Percentiles rank a stretch among this genome's conserved stretches.
Evolutionary conservation across 2,888 invertebrate genomes (phyloP).

Genomic region (Tolmerus cingulatus): DNA sequence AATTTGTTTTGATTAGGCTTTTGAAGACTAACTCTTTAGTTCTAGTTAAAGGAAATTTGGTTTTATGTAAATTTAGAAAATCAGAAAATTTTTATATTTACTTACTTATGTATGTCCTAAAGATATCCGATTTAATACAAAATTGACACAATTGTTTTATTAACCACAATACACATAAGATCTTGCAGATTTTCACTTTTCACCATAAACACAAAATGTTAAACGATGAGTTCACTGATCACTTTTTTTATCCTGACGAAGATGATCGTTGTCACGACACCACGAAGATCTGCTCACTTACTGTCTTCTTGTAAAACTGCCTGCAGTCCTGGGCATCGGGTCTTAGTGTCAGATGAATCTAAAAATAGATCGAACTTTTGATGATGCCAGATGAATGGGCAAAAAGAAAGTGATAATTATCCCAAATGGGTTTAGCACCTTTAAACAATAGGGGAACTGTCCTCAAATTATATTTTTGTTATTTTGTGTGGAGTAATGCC

Average conservation of each 20-base stretch:
- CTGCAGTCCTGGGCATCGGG: not conserved
- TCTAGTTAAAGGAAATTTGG: not conserved
- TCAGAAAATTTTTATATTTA: not conserved
- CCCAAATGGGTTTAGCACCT: not conserved
- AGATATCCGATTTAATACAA: not conserved
- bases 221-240: not conserved
- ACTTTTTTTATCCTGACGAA: not conserved
- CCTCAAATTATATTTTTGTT: not conserved
- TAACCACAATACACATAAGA: not conserved
- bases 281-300: not conserved
- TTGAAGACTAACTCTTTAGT: not conserved
- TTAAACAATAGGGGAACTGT: not conserved
- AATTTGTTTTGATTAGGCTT: not conserved
- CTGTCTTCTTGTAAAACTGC: not conserved
- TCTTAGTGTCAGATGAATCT: not conserved
- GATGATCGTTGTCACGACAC: not conserved
- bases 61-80: too few relatives aligned
- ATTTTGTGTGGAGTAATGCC: not conserved
- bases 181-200: not conserved
- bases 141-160: not conserved
- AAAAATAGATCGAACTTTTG: not conserved
- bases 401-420: not conserved
- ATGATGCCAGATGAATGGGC: not conserved
- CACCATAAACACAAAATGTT: not conserved
- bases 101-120: not conserved